Evolutionary conservation across 1,140 invertebrate genomes (phyloP).

Genomic region (Chionoecetes opilio): DNA sequence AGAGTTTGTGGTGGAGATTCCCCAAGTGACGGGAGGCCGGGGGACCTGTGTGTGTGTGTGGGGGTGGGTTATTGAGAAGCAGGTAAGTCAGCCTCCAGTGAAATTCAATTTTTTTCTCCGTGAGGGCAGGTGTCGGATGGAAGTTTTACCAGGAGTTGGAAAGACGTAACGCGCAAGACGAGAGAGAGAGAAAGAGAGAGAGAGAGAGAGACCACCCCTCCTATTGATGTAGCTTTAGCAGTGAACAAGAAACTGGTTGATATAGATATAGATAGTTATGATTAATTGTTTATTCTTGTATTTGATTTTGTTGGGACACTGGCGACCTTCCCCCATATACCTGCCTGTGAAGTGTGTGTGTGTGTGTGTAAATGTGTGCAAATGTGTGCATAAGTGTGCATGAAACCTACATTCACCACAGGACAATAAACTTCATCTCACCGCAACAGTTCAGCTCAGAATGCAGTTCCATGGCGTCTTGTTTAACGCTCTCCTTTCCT

Average conservation of each 20-base stretch:
- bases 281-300: background rate
- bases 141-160: background rate
- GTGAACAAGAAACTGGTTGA: background rate
- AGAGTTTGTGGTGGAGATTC: background rate
- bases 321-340: background rate
- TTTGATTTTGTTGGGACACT: background rate
- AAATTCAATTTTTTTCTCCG: background rate
- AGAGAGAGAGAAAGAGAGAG: background rate
- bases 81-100: background rate
- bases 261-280: background rate
- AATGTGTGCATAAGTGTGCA: background rate
- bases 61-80: background rate
- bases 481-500: background rate
- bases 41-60: background rate
- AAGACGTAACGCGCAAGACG: background rate
- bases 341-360: background rate
- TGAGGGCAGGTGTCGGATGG: slow-evolving; percentile 14
- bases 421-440: background rate
- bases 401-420: background rate
- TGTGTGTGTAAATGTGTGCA: background rate
- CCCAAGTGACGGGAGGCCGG: background rate
- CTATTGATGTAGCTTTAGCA: background rate
- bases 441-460: background rate
- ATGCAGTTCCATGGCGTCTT: background rate
- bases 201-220: background rate